Evolutionary conservation across 2,888 invertebrate species (phyloP), one percentile per base, ranked within the genome.

Genomic region (Conus canariensis): DNA sequence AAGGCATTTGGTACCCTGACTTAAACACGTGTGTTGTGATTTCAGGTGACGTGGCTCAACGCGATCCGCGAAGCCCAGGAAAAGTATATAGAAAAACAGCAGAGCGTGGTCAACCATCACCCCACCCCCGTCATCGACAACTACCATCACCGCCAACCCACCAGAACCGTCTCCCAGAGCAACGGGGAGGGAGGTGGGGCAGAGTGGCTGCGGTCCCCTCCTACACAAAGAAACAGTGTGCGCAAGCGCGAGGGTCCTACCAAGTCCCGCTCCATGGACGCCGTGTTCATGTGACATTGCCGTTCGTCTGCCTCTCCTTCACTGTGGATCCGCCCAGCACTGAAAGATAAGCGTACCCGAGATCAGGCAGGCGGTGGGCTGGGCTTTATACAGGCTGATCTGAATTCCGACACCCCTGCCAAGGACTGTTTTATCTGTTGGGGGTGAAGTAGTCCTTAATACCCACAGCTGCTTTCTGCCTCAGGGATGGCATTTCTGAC

Each of bases 1-100:
- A 45, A 45, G 45, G 45, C 45, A 45, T 45, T 45, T 45, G 45
- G 45, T 45, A 45, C 4, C 45, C 45, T 45, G 45, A 45, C 45
- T 45, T 45, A 45, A 4, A 45, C 45, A 45, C 45, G 45, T 45
- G 45, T 45, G 4, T 45, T 45, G 45, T 45, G 45, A 45, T 77
- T 82, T 45, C 94, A 97, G 97, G 95, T 95, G 90, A 95, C 95
- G 56, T 97, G 97, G 97, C 94, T 97, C 74, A 94, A 95, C 56
- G 96, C 97, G 92, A 95, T 97, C 89, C 95, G 96, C 83, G 96
- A 97, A 87, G 97, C 97, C 2, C 97, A 97, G 93, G 97, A 97
- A 91, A 96, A 96, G 88, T 97, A 97, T 96, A 96, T 97, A 30
- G 85, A 88, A 7, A 67, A 12, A 30, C 70, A 90, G 58, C 14